These are phyloP conservation scores for Lepidurus apus DNA, from an alignment of 1,140 invertebrate species.

Conservation along the genomic window DNA sequence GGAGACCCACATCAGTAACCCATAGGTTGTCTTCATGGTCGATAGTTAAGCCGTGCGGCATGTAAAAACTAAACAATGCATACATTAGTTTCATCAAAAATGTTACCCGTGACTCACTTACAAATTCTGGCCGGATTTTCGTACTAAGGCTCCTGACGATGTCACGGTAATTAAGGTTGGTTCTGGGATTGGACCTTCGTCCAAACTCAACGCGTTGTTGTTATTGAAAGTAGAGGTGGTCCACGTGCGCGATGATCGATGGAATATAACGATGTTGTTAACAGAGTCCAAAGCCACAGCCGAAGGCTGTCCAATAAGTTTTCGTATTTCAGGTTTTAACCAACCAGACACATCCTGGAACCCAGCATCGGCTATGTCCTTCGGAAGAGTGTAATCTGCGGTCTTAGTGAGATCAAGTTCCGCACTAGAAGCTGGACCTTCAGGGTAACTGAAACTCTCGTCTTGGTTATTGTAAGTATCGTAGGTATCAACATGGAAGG, in stretches of 20 bases:
- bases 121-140: slow-evolving; percentile 73
- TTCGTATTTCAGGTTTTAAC: not conserved
- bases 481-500: not conserved
- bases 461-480: not conserved
- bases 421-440: not conserved
- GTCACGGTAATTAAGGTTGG: slow-evolving; percentile 70
- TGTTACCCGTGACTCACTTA: slow-evolving; percentile 46
- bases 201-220: slow-evolving; percentile 55
- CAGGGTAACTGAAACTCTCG: not conserved
- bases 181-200: slow-evolving; percentile 61
- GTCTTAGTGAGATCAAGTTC: not conserved
- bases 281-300: slow-evolving; percentile 67
- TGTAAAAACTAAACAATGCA: slow-evolving; percentile 65
- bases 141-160: slow-evolving; percentile 61
- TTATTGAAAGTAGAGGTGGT: slow-evolving; percentile 32
- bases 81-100: not conserved
- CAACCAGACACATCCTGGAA: not conserved
- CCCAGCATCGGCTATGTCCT: not conserved
- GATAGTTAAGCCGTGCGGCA: slow-evolving; percentile 88
- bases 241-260: slow-evolving; percentile 72
- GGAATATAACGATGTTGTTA: slow-evolving; percentile 76
- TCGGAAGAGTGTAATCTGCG: not conserved
- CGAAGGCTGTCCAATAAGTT: slow-evolving; percentile 62
- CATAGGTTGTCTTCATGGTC: slow-evolving; percentile 76
- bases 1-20: slow-evolving; percentile 87